Percentiles rank a stretch among this genome's conserved stretches.
Evolutionary conservation across 2,113 vertebrate genomes (phyloP).

Genomic region (Labrus mixtus): DNA sequence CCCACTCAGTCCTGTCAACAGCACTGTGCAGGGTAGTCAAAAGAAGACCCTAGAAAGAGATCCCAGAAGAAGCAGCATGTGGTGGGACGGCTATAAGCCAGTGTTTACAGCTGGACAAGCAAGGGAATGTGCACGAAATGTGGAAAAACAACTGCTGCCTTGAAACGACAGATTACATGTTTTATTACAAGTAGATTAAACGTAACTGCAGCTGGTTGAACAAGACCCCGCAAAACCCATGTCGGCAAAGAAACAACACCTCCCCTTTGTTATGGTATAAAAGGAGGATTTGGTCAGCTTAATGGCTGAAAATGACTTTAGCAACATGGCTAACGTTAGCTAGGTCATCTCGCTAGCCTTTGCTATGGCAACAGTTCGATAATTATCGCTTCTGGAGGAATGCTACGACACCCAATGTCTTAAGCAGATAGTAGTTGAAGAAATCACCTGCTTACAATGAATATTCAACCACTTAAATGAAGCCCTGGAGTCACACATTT

Average conservation of each 20-base stretch:
- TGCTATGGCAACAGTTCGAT: constrained; percentile 62
- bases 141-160: constrained; percentile 39
- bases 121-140: constrained; percentile 61
- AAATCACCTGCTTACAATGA: fast-evolving
- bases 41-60: constrained; percentile 32
- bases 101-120: constrained; percentile 76
- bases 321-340: constrained; percentile 73
- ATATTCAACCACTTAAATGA: background rate
- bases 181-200: background rate
- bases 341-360: constrained; percentile 68
- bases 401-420: background rate
- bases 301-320: constrained; percentile 76
- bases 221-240: background rate
- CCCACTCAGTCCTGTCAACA: background rate
- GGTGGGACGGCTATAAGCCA: constrained; percentile 34
- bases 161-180: constrained; percentile 10
- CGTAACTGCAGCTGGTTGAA: background rate
- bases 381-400: background rate
- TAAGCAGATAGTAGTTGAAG: background rate
- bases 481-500: constrained; percentile 29
- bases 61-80: constrained; percentile 53
- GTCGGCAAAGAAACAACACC: constrained; percentile 17
- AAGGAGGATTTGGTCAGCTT: constrained; percentile 74
- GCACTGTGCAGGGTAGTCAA: background rate
- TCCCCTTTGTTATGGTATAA: constrained; percentile 61